phyloP scores from a whole-genome alignment of 2,113 vertebrate genomes.

The Rhea americana region DNA sequence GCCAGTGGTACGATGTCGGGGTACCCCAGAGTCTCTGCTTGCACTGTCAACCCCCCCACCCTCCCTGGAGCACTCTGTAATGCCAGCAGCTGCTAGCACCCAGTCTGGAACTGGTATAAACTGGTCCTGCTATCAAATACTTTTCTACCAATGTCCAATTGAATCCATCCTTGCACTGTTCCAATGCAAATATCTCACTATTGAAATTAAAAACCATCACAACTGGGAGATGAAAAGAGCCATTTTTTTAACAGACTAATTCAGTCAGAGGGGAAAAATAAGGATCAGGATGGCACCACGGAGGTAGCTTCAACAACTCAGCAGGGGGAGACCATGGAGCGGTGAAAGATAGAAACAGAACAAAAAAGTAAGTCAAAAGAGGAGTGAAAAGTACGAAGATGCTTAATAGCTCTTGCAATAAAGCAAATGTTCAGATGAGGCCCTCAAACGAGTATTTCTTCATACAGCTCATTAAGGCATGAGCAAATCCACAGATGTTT shows the following conservation, averaged over 20 bases:
- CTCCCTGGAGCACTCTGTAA: not conserved
- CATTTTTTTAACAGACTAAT: rapidly evolving
- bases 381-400: rapidly evolving
- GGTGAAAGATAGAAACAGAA: rapidly evolving
- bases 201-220: not conserved
- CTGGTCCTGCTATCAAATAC: rapidly evolving
- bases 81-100: not conserved
- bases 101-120: not conserved
- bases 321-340: rapidly evolving
- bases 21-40: not conserved
- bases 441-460: rapidly evolving
- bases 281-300: not conserved
- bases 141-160: no score
- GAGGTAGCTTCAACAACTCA: not conserved
- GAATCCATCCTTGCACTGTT: not conserved
- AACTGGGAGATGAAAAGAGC: not conserved
- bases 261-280: no score
- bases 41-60: not conserved
- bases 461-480: rapidly evolving
- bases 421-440: no score
- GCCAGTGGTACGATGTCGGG: no score
- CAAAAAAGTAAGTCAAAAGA: rapidly evolving
- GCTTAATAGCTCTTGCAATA: not conserved
- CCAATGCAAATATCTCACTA: not conserved
- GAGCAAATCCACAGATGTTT: not conserved